Base-by-base conservation (phyloP, 2,113 vertebrate genomes). In the Malurus melanocephalus region DNA sequence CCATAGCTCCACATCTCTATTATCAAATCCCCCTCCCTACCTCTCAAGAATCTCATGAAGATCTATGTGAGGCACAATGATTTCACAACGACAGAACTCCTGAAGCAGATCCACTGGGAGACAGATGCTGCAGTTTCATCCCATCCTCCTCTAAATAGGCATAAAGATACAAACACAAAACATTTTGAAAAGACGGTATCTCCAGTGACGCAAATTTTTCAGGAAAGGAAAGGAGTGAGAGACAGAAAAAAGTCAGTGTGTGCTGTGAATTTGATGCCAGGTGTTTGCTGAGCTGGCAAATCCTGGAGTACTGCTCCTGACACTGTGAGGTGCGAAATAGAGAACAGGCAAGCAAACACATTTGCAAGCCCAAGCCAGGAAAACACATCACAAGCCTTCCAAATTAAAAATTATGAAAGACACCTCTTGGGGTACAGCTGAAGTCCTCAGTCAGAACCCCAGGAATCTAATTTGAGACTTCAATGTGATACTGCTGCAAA, bases 391-490 rank as follows among this genome's bases (percentile, higher is more conserved):
- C 45, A 57, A 62, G 15, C 4, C 35, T 80, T 59, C 64, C 61
- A 60, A 65, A 74, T 85, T 49, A 83, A 93, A 96, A 93, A 40
- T 61, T 61, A 35, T 20, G 55, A 80, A 40, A 85, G 32, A 43
- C 13, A 67, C 42, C 84, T 80, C 89, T 82, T 95, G 62, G 49
- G 57, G 67, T 80, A 51, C n/a, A 92, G 85, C 64, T 61, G 80
- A 82, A 82, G 53, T 77, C 57, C 42, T 40, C 72, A 92, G 76
- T 92, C 90, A 96, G 80, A 92, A 94, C 57, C 11, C 51, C 56
- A 35, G 27, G 21, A 76, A 32, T 87, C 52, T 88, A 51, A 94
- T 95, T 69, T 94, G 80, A 95, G 76, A 85, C 24, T 80, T 73
- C 40, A 66, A 59, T 20, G 71, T 67, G 33, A 49, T 26, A 30